Evolutionary conservation across 2,888 invertebrate species (phyloP), one percentile per base, ranked within the genome.

Genomic region (Meloe dianella): DNA sequence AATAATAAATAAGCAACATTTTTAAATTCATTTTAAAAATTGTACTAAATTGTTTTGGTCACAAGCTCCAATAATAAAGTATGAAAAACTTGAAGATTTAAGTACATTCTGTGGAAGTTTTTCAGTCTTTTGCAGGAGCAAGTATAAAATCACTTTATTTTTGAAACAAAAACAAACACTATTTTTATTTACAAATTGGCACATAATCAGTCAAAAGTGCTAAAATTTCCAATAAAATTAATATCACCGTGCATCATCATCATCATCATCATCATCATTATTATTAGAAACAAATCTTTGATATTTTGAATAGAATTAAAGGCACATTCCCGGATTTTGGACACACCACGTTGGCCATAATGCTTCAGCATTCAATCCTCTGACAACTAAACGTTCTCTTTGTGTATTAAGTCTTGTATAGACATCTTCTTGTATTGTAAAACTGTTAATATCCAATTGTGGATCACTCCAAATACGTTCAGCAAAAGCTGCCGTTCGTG

Each of bases 281-380:
- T n/a, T n/a, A n/a, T n/a, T n/a, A n/a, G n/a, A n/a, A n/a, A 8
- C 27, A 27, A 27, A 27, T 27, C 27, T 27, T 27, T 27, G 27
- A 27, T 32, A 32, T 5, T n/a, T 32, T 7, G 17, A 17, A 17
- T n/a, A 54, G 12, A 54, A 24, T 83, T 81, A 84, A 85, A 89
- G 90, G 84, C 91, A 92, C 82, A 89, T 88, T 75, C 90, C 89
- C 35, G 91, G 92, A 83, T 92, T 92, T 79, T 92, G 90, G 35
- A 88, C 85, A 80, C 92, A 93, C 92, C 92, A 92, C 71, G 88
- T 87, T 20, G 92, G 92, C 91, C 92, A 92, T 77, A 92, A 85
- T 24, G 91, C 89, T 74, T 92, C 91, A 0, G 91, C 89, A 35
- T 85, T 85, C 56, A 92, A 80, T 0, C 92, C 92, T 57, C 89